Evolutionary conservation across 2,888 invertebrate species (phyloP).

Genomic region (Rhagonycha lutea): DNA sequence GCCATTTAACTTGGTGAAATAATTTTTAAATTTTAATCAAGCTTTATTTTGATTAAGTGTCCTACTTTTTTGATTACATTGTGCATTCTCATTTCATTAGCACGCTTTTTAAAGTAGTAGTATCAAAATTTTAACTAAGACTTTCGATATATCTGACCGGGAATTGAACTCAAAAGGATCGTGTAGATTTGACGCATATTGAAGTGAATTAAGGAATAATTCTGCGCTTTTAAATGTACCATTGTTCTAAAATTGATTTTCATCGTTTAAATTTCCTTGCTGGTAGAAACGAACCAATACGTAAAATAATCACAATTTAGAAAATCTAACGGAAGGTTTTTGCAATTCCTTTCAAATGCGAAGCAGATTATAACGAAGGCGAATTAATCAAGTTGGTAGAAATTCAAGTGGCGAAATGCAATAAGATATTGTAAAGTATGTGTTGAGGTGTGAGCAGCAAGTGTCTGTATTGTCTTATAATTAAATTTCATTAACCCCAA

Average conservation of each 20-base stretch:
- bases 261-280: not conserved
- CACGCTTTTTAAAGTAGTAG: not conserved
- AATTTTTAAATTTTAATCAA: constrained; percentile 55
- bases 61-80: not conserved
- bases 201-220: too few species aligned
- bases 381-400: constrained; percentile 20
- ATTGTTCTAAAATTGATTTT: not conserved
- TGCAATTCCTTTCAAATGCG: not conserved
- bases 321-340: not conserved
- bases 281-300: too few species aligned
- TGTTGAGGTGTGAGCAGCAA: constrained; percentile 43
- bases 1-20: constrained; percentile 53
- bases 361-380: constrained; percentile 6
- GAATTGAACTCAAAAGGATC: too few species aligned
- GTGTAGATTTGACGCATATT: too few species aligned
- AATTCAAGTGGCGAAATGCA: constrained; percentile 37
- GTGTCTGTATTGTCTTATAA: constrained; percentile 52
- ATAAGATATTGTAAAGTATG: constrained; percentile 54
- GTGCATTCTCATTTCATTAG: not conserved
- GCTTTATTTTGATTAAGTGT: constrained; percentile 28
- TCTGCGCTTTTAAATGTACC: too few species aligned
- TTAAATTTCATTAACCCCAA: constrained; percentile 53
- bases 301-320: not conserved
- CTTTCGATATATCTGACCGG: too few species aligned
- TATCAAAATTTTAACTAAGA: too few species aligned